These are phyloP conservation scores for Actinernus sp. DNA, from an alignment of 92 coral and sea anemone genomes.

Conservation along the genomic window DNA sequence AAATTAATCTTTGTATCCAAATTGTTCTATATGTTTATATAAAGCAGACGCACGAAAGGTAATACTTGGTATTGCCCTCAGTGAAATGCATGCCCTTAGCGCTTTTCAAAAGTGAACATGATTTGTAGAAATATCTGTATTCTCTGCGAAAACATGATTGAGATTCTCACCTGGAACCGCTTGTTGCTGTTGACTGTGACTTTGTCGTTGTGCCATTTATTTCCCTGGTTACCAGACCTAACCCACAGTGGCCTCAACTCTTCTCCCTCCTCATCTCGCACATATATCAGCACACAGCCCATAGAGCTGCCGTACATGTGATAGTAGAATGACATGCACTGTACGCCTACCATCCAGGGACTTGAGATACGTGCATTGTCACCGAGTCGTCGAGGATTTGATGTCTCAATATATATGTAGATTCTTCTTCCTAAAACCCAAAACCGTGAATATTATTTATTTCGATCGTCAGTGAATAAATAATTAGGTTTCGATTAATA, in stretches of 20 bases:
- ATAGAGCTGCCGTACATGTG: constrained; percentile 44
- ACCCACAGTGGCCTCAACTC: constrained; percentile 26
- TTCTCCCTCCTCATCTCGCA: constrained; percentile 15
- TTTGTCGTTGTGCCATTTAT: constrained; percentile 13
- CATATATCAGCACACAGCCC: constrained; percentile 36
- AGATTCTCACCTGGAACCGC: constrained; percentile 24
- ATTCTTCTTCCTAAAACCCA: background rate
- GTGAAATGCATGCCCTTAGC: too few relatives aligned
- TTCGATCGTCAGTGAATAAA: too few relatives aligned
- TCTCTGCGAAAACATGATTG: too few relatives aligned
- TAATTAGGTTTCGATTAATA: too few relatives aligned
- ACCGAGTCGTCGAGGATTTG: background rate
- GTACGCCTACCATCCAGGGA: background rate
- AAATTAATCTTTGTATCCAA: too few relatives aligned
- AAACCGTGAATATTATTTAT: too few relatives aligned
- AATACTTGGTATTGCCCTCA: too few relatives aligned
- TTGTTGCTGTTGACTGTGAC: constrained; percentile 1
- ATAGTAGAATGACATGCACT: constrained; percentile 1
- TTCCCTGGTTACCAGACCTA: constrained; percentile 28
- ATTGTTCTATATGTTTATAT: too few relatives aligned
- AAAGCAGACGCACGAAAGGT: too few relatives aligned
- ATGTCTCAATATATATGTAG: constrained; percentile 1
- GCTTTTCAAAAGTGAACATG: too few relatives aligned
- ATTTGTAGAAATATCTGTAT: too few relatives aligned
- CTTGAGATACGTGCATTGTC: constrained; percentile 5